These are phyloP conservation scores for Pelodytes ibericus DNA, from an alignment of 2,797 vertebrate genomes.

Conservation along the genomic window DNA sequence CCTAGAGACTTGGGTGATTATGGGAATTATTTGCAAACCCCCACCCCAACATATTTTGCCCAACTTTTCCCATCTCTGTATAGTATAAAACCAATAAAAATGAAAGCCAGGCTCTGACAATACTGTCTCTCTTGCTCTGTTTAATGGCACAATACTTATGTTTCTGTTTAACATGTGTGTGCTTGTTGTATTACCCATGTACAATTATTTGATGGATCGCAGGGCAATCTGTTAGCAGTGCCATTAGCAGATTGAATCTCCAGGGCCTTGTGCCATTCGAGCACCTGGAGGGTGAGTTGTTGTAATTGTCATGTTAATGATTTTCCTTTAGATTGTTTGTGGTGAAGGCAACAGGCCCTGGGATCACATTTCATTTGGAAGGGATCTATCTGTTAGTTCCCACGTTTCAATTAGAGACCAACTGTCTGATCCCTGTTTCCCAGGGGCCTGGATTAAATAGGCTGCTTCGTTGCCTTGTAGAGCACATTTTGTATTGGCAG, in stretches of 20 bases:
- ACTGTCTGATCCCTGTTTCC: slow-evolving; percentile 28
- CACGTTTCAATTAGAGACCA: slow-evolving; percentile 38
- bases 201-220: slow-evolving; percentile 9
- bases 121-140: too few species aligned
- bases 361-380: slow-evolving; percentile 41
- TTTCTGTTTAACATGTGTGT: too few species aligned
- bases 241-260: slow-evolving; percentile 19
- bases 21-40: too few species aligned
- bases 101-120: too few species aligned
- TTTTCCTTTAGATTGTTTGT: slow-evolving; percentile 19
- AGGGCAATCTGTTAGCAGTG: not conserved
- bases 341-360: slow-evolving; percentile 9
- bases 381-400: slow-evolving; percentile 47
- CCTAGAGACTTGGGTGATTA: too few species aligned
- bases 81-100: too few species aligned
- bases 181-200: not conserved
- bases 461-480: slow-evolving; percentile 13
- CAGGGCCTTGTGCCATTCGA: slow-evolving; percentile 15
- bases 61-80: too few species aligned
- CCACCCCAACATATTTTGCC: too few species aligned
- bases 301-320: slow-evolving; percentile 47
- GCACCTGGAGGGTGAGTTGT: slow-evolving; percentile 24
- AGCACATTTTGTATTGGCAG: slow-evolving; percentile 8
- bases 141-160: too few species aligned
- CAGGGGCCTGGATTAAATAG: slow-evolving; percentile 22